Conservation (phyloP, 2,888 invertebrate genomes). For the Mimumesa dahlbomi region DNA sequence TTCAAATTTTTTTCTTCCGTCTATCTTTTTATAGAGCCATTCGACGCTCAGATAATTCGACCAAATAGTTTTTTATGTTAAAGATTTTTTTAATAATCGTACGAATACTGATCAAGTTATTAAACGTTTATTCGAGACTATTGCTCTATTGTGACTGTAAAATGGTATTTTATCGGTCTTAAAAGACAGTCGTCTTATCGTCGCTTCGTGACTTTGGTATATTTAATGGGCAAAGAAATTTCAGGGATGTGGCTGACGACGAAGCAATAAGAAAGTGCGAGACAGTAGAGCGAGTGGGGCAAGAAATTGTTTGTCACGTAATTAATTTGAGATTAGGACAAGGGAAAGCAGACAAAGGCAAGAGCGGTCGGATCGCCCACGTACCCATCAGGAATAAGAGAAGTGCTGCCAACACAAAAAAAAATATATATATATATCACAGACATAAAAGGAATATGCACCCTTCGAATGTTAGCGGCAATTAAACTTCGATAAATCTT, state of each 20-base stretch:
- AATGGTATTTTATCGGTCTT: background rate
- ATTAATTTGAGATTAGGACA: slow-evolving; percentile 70
- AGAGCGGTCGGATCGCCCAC: slow-evolving; percentile 24
- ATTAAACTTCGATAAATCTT: no score
- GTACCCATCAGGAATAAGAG: slow-evolving; percentile 28
- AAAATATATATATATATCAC: no score
- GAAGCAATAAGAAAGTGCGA: slow-evolving; percentile 45
- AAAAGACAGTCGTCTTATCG: slow-evolving; percentile 23
- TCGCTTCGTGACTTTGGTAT: slow-evolving; percentile 32
- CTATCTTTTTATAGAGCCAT: no score
- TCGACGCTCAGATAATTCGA: no score
- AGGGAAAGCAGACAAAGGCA: slow-evolving; percentile 39
- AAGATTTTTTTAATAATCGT: no score
- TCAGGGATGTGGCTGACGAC: slow-evolving; percentile 15
- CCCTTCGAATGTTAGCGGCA: no score
- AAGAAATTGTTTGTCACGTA: slow-evolving; percentile 68
- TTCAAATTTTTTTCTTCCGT: no score
- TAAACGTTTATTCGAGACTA: background rate
- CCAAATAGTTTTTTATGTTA: no score
- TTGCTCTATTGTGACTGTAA: background rate
- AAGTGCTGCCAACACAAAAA: no score
- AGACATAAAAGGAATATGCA: no score
- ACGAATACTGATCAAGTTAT: no score
- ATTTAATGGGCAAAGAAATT: slow-evolving; percentile 38
- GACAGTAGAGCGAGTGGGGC: slow-evolving; percentile 29